Evolutionary conservation across 2,888 invertebrate species (phyloP).

Genomic region (Dromius quadrimaculatus): DNA sequence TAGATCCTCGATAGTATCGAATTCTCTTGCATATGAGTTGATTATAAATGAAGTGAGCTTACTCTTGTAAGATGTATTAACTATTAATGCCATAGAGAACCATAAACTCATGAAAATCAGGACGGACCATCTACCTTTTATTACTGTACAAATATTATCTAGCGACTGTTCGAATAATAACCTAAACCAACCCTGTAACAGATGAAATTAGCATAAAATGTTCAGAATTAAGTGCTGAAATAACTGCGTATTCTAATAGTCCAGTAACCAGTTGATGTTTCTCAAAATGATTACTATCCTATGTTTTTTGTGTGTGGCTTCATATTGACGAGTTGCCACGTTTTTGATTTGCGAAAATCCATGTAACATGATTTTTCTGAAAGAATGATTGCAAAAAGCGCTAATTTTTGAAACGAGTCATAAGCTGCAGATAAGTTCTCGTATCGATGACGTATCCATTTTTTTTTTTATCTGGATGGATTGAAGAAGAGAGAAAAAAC

Average conservation of each 20-base stretch:
- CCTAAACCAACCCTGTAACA: constrained; percentile 25
- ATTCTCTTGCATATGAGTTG: constrained; percentile 29
- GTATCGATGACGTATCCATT: too few species aligned
- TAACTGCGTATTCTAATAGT: background rate
- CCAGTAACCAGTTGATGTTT: background rate
- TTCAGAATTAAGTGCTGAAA: background rate
- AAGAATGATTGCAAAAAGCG: too few species aligned
- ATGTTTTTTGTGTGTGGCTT: too few species aligned
- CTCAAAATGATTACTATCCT: background rate
- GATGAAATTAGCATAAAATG: background rate
- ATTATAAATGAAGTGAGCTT: constrained; percentile 42
- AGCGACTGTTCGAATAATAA: constrained; percentile 40
- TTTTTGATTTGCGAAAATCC: background rate
- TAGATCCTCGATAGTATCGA: constrained; percentile 36
- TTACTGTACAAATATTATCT: background rate
- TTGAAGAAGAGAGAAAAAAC: too few species aligned
- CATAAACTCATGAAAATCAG: constrained; percentile 28
- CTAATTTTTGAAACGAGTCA: too few species aligned
- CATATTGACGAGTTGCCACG: background rate
- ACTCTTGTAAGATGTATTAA: constrained; percentile 42
- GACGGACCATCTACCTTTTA: constrained; percentile 16
- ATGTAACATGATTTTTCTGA: background rate
- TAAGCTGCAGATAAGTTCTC: too few species aligned
- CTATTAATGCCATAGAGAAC: constrained; percentile 27
- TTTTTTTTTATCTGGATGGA: too few species aligned